These are phyloP conservation scores for Campoplex nolae DNA, from an alignment of 2,888 invertebrate species.

Conservation along the genomic window DNA sequence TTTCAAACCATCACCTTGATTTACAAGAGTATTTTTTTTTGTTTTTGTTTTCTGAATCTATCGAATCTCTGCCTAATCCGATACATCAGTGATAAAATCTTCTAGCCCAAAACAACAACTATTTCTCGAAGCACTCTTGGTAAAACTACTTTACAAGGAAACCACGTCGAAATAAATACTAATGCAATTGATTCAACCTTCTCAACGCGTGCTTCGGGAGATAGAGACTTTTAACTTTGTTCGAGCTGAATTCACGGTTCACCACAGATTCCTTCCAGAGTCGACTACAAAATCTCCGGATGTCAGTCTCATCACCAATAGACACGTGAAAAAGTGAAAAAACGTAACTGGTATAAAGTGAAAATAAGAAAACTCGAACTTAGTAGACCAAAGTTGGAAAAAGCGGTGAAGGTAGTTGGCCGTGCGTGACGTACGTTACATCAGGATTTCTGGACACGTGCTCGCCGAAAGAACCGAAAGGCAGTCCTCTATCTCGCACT, in stretches of 20 bases:
- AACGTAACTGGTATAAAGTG: neutral
- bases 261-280: slow-evolving; percentile 43
- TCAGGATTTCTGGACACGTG: slow-evolving; percentile 83
- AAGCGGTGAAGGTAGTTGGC: slow-evolving; percentile 69
- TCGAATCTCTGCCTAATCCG: slow-evolving; percentile 61
- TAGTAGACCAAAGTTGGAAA: slow-evolving; percentile 59
- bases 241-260: slow-evolving; percentile 54
- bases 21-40: neutral
- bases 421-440: slow-evolving; percentile 76
- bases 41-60: neutral
- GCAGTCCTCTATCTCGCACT: slow-evolving; percentile 21
- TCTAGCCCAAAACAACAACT: slow-evolving; percentile 23
- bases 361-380: slow-evolving; percentile 48
- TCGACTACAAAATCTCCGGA: slow-evolving; percentile 52
- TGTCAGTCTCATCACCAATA: slow-evolving; percentile 4
- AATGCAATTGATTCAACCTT: slow-evolving; percentile 60
- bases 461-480: slow-evolving; percentile 67
- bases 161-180: slow-evolving; percentile 28
- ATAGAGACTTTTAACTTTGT: slow-evolving; percentile 65
- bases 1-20: slow-evolving; percentile 55
- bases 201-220: slow-evolving; percentile 47
- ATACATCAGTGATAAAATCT: slow-evolving; percentile 59
- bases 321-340: slow-evolving; percentile 28
- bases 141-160: slow-evolving; percentile 39
- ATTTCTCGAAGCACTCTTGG: slow-evolving; percentile 60